phyloP scores from a whole-genome alignment of 2,797 vertebrate genomes.

The Aplochiton taeniatus region DNA sequence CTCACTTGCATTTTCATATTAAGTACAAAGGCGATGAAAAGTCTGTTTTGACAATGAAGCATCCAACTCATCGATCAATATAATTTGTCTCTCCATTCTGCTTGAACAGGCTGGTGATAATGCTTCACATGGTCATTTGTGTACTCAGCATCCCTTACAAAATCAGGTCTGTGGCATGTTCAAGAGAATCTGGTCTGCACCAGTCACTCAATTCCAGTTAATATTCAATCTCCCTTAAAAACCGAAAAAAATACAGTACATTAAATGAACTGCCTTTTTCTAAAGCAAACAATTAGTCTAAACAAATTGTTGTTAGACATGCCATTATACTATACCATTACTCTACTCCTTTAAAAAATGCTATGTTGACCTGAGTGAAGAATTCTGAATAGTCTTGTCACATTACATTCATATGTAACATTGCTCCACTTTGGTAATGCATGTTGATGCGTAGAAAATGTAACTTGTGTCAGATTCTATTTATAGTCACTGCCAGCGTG shows the following conservation, averaged over 20 bases:
- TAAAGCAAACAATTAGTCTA: too few species aligned
- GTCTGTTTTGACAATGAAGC: constrained; percentile 29
- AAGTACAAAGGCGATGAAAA: constrained; percentile 32
- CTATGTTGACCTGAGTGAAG: too few species aligned
- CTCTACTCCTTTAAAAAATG: not conserved
- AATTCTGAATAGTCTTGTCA: too few species aligned
- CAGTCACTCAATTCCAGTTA: not conserved
- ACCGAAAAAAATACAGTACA: not conserved
- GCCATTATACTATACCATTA: too few species aligned
- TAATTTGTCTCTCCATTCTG: constrained; percentile 8
- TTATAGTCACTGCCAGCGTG: constrained; percentile 16
- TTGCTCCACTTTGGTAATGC: constrained; percentile 26
- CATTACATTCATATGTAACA: constrained; percentile 13
- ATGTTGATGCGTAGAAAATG: constrained; percentile 29
- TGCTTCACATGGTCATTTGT: not conserved
- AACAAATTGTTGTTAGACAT: too few species aligned
- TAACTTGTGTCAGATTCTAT: not conserved
- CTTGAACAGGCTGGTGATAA: not conserved
- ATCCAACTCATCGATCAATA: constrained; percentile 43
- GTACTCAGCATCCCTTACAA: not conserved
- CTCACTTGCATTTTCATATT: constrained; percentile 41
- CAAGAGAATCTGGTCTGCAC: not conserved
- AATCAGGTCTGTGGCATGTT: not conserved
- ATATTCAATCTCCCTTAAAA: not conserved
- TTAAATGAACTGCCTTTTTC: not conserved